These are phyloP conservation scores for Cichladusa arquata DNA, from an alignment of 2,113 vertebrate genomes.

Conservation along the genomic window DNA sequence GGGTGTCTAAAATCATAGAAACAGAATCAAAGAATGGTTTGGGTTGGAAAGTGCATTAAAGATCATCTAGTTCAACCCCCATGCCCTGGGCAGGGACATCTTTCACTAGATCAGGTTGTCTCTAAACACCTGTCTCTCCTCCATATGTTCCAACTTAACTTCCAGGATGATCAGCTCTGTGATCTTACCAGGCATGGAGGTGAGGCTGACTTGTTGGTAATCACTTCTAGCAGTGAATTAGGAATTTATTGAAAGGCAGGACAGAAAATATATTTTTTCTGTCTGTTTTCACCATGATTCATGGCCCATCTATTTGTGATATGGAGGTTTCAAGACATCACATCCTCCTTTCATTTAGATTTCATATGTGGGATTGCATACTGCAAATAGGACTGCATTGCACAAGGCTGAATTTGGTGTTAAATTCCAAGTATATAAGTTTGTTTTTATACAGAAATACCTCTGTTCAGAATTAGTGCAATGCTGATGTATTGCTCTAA, in stretches of 20 bases:
- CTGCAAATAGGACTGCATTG: background rate
- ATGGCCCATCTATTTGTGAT: background rate
- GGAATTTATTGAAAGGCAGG: background rate
- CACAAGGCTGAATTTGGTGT: background rate
- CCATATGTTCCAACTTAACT: background rate
- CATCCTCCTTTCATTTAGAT: background rate
- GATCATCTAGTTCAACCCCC: background rate
- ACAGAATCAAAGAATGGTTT: background rate
- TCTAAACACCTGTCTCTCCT: background rate
- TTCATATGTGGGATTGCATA: background rate
- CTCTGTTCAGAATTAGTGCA: background rate
- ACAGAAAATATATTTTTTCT: background rate
- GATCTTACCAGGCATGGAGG: background rate
- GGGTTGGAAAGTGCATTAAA: background rate
- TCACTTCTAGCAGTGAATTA: background rate
- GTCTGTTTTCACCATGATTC: background rate
- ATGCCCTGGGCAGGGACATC: background rate
- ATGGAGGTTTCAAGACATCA: background rate
- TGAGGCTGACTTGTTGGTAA: background rate
- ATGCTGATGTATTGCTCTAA: background rate
- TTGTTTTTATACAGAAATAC: background rate
- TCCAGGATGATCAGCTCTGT: background rate
- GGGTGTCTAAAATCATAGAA: background rate
- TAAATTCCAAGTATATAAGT: background rate
- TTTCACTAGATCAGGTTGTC: background rate